phyloP scores from a whole-genome alignment of 2,888 invertebrate species.

The Platyscelio sp. region DNA sequence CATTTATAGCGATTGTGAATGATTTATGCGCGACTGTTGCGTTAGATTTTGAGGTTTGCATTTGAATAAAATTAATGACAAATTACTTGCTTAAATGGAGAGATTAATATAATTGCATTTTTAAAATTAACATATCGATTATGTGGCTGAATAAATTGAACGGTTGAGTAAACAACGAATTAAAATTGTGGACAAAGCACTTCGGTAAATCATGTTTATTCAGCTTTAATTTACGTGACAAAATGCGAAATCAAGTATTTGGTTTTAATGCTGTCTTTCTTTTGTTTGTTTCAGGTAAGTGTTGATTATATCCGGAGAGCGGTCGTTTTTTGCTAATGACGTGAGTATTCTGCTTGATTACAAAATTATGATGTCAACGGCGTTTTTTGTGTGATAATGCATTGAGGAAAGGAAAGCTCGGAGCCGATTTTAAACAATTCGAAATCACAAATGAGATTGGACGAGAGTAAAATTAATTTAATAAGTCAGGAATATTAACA shows the following conservation, averaged over 20 bases:
- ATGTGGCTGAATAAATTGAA: too few relatives aligned
- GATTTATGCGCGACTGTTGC: conserved; percentile 21
- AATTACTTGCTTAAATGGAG: neutral
- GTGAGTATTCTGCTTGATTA: conserved; percentile 2
- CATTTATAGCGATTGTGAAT: conserved; percentile 15
- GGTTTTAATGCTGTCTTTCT: neutral
- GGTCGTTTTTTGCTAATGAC: neutral
- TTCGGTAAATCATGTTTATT: conserved; percentile 32
- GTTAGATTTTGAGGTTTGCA: conserved; percentile 11
- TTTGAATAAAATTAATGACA: conserved; percentile 37
- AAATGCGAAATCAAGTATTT: conserved; percentile 1
- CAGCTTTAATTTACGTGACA: conserved; percentile 12
- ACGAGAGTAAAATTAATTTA: too few relatives aligned
- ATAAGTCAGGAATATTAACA: too few relatives aligned
- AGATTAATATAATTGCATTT: too few relatives aligned
- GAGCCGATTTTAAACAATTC: too few relatives aligned
- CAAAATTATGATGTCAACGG: too few relatives aligned
- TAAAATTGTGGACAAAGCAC: conserved; percentile 23
- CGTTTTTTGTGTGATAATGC: too few relatives aligned
- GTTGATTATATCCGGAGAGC: conserved; percentile 5
- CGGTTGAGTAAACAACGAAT: conserved; percentile 6
- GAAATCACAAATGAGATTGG: too few relatives aligned
- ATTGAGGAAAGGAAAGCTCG: too few relatives aligned
- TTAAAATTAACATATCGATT: too few relatives aligned
- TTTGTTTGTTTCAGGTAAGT: conserved; percentile 57